Evolutionary conservation across 2,113 vertebrate genomes (phyloP).

Genomic region (Crotophaga sulcirostris): DNA sequence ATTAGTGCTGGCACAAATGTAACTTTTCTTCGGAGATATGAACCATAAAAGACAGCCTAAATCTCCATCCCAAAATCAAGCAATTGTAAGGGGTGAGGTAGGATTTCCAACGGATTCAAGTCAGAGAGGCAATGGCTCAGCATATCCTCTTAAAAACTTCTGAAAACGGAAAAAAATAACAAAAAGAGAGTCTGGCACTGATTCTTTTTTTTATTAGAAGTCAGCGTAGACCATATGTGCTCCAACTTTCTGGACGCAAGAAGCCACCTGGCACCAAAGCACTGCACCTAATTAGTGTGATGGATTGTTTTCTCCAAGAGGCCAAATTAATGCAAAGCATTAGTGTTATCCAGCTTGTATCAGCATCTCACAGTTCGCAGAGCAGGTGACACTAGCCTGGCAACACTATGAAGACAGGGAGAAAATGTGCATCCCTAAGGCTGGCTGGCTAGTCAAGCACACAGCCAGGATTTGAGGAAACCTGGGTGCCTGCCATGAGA

Average conservation of each 20-base stretch:
- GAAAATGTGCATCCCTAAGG: neutral
- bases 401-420: neutral
- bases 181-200: neutral
- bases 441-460: neutral
- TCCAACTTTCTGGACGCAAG: constrained; percentile 45
- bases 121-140: neutral
- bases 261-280: constrained; percentile 56
- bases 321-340: constrained; percentile 63
- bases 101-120: neutral
- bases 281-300: constrained; percentile 62
- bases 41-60: neutral
- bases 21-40: neutral
- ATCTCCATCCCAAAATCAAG: neutral
- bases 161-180: neutral
- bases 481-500: neutral
- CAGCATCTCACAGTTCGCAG: constrained; percentile 56
- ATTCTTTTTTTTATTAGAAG: constrained; percentile 31
- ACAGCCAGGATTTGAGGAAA: neutral
- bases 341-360: constrained; percentile 65
- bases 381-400: constrained; percentile 33
- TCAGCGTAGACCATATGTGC: constrained; percentile 27
- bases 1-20: neutral
- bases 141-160: neutral
- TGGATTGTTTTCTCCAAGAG: constrained; percentile 61
- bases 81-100: neutral